Evolutionary conservation across 2,113 vertebrate species (phyloP).

Genomic region (Asarcornis scutulata): DNA sequence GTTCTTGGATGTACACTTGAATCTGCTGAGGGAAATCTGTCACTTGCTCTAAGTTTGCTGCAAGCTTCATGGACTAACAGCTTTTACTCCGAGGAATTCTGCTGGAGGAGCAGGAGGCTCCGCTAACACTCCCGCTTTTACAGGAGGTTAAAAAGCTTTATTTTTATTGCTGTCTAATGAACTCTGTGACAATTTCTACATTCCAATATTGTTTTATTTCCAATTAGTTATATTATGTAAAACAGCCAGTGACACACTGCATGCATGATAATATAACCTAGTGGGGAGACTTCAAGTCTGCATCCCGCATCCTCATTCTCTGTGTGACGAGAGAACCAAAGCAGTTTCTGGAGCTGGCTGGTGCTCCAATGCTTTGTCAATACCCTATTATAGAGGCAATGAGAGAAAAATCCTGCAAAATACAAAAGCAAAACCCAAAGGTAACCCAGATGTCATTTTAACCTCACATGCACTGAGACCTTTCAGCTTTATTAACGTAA

Average conservation of each 20-base stretch:
- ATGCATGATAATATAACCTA: background rate
- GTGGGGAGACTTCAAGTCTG: background rate
- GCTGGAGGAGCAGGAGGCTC: background rate
- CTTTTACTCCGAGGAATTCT: constrained; percentile 13
- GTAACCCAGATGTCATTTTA: background rate
- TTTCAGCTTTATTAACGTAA: background rate
- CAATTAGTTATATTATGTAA: constrained; percentile 15
- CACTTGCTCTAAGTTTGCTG: constrained; percentile 11
- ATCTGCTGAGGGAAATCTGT: constrained; percentile 51
- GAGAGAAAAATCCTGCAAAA: background rate
- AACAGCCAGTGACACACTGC: background rate
- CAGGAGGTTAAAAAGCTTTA: background rate
- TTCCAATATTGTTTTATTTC: constrained; percentile 19
- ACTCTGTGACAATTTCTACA: background rate
- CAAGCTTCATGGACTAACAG: background rate
- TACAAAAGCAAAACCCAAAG: background rate
- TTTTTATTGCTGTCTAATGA: constrained; percentile 30
- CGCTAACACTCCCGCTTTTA: background rate
- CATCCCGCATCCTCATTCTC: background rate
- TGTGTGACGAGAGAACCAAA: background rate
- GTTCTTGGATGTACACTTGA: constrained; percentile 27
- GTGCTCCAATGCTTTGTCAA: background rate
- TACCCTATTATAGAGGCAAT: background rate
- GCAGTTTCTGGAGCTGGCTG: background rate
- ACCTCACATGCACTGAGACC: background rate